Evolutionary conservation across 2,888 invertebrate genomes (phyloP).

Genomic region (Tyria jacobaeae): DNA sequence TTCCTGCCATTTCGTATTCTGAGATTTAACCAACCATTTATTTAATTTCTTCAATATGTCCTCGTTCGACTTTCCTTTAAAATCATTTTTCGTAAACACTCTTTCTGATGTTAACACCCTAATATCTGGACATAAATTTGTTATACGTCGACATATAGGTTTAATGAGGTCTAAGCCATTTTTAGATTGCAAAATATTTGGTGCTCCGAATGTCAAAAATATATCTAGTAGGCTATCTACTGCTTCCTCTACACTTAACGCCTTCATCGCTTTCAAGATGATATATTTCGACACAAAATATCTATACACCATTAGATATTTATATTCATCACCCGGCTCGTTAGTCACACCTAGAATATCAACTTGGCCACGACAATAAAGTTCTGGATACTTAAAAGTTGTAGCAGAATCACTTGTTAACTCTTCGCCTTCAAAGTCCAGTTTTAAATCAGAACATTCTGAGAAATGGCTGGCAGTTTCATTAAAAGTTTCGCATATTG

Average conservation of each 20-base stretch:
- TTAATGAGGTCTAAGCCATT: constrained; percentile 61
- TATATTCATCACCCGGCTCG: constrained; percentile 58
- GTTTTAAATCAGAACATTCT: constrained; percentile 18
- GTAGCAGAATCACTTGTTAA: constrained; percentile 19
- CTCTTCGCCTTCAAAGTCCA: constrained; percentile 26
- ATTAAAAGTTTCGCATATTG: constrained; percentile 17
- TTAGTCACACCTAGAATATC: constrained; percentile 63
- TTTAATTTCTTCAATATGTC: constrained; percentile 62
- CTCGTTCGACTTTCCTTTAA: constrained; percentile 60
- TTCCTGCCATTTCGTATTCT: constrained; percentile 63
- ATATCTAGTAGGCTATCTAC: constrained; percentile 63
- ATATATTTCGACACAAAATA: constrained; percentile 61
- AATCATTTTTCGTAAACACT: constrained; percentile 41
- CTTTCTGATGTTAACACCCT: constrained; percentile 58
- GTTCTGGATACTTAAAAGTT: constrained; percentile 54
- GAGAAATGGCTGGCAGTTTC: constrained; percentile 10
- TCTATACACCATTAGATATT: constrained; percentile 66
- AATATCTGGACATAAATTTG: constrained; percentile 54
- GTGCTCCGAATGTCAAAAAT: constrained; percentile 67
- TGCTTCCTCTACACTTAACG: constrained; percentile 57
- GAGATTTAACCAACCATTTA: constrained; percentile 58
- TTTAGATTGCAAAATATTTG: constrained; percentile 69
- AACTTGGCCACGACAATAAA: constrained; percentile 65
- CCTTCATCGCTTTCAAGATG: constrained; percentile 63
- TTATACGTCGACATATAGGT: constrained; percentile 61